These are phyloP conservation scores for Parasteatoda lunata DNA, from an alignment of 2,888 invertebrate species.

Conservation along the genomic window DNA sequence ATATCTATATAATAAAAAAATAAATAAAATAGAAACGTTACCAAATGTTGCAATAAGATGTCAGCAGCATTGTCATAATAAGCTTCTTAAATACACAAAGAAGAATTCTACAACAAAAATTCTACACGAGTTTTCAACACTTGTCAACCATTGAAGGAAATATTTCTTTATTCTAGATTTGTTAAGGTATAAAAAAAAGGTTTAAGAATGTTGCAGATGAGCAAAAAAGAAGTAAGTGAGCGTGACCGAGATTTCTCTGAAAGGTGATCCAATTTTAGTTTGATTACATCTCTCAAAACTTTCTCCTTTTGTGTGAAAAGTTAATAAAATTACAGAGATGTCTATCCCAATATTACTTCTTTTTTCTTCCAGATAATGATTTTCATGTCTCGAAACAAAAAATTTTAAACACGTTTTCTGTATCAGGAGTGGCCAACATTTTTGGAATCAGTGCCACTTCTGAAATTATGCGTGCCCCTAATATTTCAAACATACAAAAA, in stretches of 20 bases:
- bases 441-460: no score
- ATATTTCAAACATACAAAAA: no score
- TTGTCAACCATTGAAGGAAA: not conserved
- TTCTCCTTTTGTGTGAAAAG: no score
- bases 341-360: no score
- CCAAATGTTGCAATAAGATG: not conserved
- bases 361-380: no score
- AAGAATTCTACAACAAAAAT: not conserved
- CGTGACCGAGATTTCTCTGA: conserved; percentile 1
- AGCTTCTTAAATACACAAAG: not conserved
- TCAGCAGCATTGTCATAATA: not conserved
- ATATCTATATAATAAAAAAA: not conserved
- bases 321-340: no score
- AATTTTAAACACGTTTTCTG: no score
- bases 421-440: no score
- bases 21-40: not conserved
- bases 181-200: not conserved
- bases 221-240: not conserved
- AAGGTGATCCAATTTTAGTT: conserved; percentile 19
- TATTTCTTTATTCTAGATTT: conserved; percentile 37
- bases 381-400: no score
- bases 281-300: no score
- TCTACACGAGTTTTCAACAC: conserved; percentile 20
- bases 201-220: not conserved
- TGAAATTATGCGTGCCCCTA: no score